phyloP scores from a whole-genome alignment of 23 tunicate species.

The Trididemnum clinides region DNA sequence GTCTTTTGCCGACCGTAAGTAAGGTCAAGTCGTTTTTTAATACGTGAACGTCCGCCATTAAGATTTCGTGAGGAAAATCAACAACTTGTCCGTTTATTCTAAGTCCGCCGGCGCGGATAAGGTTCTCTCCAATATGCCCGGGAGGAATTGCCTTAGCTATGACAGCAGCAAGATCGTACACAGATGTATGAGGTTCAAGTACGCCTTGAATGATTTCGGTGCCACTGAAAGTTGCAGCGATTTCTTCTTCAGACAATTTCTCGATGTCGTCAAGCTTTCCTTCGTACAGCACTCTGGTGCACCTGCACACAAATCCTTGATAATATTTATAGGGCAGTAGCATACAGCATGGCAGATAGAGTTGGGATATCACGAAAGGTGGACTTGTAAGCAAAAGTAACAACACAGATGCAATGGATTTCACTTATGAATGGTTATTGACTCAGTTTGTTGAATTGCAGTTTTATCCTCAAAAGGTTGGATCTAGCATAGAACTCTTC shows the following conservation, averaged over 20 bases:
- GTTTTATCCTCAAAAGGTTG: no score
- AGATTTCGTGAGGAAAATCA: conserved; percentile 37
- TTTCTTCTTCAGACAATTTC: conserved; percentile 55
- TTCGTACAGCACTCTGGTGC: conserved; percentile 53
- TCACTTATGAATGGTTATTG: no score
- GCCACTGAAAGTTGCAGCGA: conserved; percentile 55
- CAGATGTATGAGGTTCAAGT: conserved; percentile 79
- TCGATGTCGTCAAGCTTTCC: conserved; percentile 70
- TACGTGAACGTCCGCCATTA: conserved; percentile 70
- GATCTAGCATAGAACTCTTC: no score
- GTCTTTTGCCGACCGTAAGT: conserved; percentile 59
- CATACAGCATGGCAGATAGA: no score
- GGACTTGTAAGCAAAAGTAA: no score
- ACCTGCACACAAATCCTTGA: no score
- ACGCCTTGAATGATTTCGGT: conserved; percentile 49
- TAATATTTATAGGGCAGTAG: no score
- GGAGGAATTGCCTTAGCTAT: conserved; percentile 57
- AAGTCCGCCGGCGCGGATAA: conserved; percentile 61
- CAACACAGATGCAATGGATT: no score
- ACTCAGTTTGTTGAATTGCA: no score
- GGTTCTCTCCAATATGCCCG: conserved; percentile 47
- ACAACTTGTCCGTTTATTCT: conserved; percentile 55
- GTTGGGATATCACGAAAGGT: no score
- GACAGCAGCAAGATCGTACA: conserved; percentile 57
- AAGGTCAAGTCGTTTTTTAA: conserved; percentile 76